Base-by-base conservation (phyloP, 2,888 invertebrate genomes). In the Thereva nobilitata region DNA sequence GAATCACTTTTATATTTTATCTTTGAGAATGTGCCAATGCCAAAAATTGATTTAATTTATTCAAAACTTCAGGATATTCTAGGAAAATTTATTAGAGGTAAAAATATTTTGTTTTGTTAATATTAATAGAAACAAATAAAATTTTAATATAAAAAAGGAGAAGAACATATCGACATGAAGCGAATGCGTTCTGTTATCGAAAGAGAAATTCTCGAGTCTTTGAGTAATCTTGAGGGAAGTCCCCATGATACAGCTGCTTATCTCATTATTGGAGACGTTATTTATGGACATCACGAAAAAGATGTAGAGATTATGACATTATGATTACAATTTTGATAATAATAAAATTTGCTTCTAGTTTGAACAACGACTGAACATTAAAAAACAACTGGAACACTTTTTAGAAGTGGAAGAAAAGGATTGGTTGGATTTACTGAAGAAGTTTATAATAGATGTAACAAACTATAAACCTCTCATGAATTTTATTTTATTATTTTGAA, bases 221-320 rank as follows among this genome's bases (percentile, higher is more conserved):
- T 89, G 44, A 89, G 88, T 67, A 85, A 85, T 76, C 83, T 94
- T 55, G 95, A 93, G 79, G 87, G 86, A 9, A 85, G 84, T 71
- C 93, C 94, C 0, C 91, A 93, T 75, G 87, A 89, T 71, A 84
- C 87, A 0, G 82, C 95, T 57, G 90, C 93, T 0, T 89, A 88
- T 76, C 85, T 89, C 73, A 84, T 91, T 63, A 92, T 95, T 71
- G 91, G 90, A 0, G 93, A 95, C 76, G 89, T 91, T 75, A 81
- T 96, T 38, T 95, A 93, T 79, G 93, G 93, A 9, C 85, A 87
- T 64, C 86, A 83, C 52, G 85, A 87, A 71, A 82, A 86, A 71
- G 89, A 93, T 78, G 92, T 93, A 37, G 8, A 55, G 9, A 8
- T n/a, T 23, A 2, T 23, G 23, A 23, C 23, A 23, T 23, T 2